phyloP scores from a whole-genome alignment of 2,113 vertebrate species.

The Elephantulus edwardii region DNA sequence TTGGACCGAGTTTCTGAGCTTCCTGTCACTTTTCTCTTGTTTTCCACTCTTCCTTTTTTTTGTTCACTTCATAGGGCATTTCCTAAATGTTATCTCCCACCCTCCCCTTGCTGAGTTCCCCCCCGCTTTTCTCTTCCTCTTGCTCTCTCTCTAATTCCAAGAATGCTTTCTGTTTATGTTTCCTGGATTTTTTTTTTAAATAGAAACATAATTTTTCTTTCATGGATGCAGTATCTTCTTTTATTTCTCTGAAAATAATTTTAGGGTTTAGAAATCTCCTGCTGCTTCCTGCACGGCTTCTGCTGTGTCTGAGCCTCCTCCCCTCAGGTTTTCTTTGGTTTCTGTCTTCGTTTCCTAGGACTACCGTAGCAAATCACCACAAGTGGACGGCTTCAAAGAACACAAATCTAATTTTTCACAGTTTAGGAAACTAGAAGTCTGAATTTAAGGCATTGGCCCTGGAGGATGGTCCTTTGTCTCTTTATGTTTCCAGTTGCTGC shows the following conservation, averaged over 20 bases:
- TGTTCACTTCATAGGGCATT: constrained; percentile 30
- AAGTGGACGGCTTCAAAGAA: neutral
- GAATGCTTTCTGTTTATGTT: neutral
- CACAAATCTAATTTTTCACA: neutral
- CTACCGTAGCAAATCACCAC: neutral
- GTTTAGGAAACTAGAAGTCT: neutral
- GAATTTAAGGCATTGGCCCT: neutral
- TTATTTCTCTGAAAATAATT: neutral
- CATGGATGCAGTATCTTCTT: neutral
- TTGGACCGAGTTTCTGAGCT: neutral
- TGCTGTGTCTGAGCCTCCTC: neutral
- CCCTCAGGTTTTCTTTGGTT: neutral
- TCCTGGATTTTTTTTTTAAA: neutral
- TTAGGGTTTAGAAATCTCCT: neutral
- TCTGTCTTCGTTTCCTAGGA: neutral
- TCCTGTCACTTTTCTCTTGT: neutral
- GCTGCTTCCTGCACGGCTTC: neutral
- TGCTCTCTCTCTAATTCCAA: neutral
- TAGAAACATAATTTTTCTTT: neutral
- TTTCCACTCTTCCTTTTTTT: neutral
- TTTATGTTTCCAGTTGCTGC: neutral
- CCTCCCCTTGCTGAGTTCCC: neutral
- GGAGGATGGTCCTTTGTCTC: neutral
- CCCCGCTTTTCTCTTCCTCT: neutral
- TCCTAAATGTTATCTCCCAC: neutral